Evolutionary conservation across 1,140 invertebrate genomes (phyloP), one percentile per base, ranked within the genome.

Genomic region (Brachionus paranguensis): DNA sequence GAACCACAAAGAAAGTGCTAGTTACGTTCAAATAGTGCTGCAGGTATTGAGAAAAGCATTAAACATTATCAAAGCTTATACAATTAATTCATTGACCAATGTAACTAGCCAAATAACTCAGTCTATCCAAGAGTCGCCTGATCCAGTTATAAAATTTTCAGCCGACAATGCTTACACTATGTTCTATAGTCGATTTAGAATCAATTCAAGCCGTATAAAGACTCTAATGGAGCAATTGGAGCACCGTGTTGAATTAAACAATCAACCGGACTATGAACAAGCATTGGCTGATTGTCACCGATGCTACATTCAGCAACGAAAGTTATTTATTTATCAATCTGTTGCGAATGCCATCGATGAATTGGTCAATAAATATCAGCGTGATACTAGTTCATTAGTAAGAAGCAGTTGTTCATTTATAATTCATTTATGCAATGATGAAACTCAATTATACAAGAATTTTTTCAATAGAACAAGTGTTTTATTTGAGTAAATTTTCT

Each of bases 111-210:
- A 64, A 65, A 81, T 81, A 45, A 43, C 64, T n/a, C 78, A 81
- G 17, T 64, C 64, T 12, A 55, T 76, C 8, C 68, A 76, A 70
- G 84, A 85, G 45, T 60, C 70, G 11, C 60, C 81, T 12, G 55
- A 70, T 47, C 53, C 41, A 14, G 11, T 78, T 10, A 20, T 72
- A 11, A 47, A 79, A 55, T 55, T 76, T 55, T 86, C 87, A 10
- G 84, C 86, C 20, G 94, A 95, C 87, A 93, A 94, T 37, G 93
- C 94, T 0, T 94, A 96, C 88, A 94, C 95, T 0, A 88, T 96
- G 1, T 96, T 95, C 87, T 98, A 97, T 88, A 95, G 95, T 0
- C 95, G 96, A 89, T 97, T 97, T 89, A 93, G 95, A 89, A 93
- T 94, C 0, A 93, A 94, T 81, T 93, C 95, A 0, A 92, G 93